Percentiles rank a stretch among this genome's conserved stretches.
phyloP scores from a whole-genome alignment of 2,113 vertebrate species.

The Peromyscus maniculatus region DNA sequence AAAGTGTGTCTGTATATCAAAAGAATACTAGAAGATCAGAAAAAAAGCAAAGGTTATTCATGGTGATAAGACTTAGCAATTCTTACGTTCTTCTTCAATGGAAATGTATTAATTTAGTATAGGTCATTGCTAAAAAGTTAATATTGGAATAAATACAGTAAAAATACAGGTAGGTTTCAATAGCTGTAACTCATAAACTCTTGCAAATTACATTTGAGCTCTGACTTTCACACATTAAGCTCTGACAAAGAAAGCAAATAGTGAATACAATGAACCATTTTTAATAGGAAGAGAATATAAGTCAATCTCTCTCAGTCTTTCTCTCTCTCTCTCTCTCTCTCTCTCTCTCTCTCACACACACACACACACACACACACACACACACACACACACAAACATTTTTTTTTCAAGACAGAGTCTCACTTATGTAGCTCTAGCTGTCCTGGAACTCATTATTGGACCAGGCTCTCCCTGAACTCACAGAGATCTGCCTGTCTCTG shows the following conservation, averaged over 20 bases:
- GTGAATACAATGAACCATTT: neutral
- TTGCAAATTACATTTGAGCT: neutral
- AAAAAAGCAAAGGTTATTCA: neutral
- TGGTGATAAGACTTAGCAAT: neutral
- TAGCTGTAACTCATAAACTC: slow-evolving; percentile 25
- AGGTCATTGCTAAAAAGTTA: slow-evolving; percentile 18
- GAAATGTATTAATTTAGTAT: slow-evolving; percentile 24
- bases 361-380: no score
- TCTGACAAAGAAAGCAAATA: slow-evolving; percentile 4
- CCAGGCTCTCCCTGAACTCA: neutral
- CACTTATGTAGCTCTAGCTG: no score
- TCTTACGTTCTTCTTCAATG: slow-evolving; percentile 18
- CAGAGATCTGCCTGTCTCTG: neutral
- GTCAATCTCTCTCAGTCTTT: neutral
- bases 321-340: neutral
- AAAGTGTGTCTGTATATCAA: neutral
- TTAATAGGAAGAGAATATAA: slow-evolving; percentile 47
- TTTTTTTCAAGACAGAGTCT: neutral
- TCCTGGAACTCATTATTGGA: neutral
- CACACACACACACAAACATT: neutral
- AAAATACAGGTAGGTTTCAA: neutral
- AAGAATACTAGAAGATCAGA: neutral
- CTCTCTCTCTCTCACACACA: neutral
- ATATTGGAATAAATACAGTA: neutral
- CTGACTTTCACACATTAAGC: neutral